phyloP scores from a whole-genome alignment of 2,113 vertebrate species.

The Erpornis zantholeuca region DNA sequence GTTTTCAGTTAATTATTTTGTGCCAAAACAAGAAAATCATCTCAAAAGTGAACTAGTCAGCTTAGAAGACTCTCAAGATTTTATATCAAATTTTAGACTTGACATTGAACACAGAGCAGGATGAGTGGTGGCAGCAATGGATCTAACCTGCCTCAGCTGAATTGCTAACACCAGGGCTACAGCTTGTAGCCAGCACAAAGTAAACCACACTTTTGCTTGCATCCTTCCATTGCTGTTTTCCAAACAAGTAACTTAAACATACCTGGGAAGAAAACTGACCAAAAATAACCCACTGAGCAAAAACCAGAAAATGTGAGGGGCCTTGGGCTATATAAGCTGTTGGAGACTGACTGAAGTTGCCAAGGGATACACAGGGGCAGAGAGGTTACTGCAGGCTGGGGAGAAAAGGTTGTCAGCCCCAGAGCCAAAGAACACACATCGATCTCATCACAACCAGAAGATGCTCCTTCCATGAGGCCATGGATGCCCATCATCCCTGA shows the following conservation, averaged over 20 bases:
- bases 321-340: background rate
- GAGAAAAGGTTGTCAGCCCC: background rate
- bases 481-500: rapidly evolving
- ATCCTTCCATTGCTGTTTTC: background rate
- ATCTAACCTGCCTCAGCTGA: background rate
- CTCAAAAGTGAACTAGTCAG: background rate
- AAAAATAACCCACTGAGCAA: background rate
- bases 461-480: background rate
- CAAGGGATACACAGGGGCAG: background rate
- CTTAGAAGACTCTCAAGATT: background rate
- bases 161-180: background rate
- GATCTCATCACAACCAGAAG: background rate
- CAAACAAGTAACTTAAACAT: background rate
- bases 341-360: background rate
- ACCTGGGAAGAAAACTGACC: background rate
- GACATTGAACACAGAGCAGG: background rate
- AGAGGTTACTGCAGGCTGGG: background rate
- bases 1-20: slow-evolving; percentile 39
- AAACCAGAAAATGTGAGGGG: background rate
- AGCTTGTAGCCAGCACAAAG: background rate
- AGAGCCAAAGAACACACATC: background rate
- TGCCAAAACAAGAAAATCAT: background rate
- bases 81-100: background rate
- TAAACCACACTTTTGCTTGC: background rate
- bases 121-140: background rate